phyloP scores from a whole-genome alignment of 2,888 invertebrate genomes.

The Lamellibrachia satsuma region DNA sequence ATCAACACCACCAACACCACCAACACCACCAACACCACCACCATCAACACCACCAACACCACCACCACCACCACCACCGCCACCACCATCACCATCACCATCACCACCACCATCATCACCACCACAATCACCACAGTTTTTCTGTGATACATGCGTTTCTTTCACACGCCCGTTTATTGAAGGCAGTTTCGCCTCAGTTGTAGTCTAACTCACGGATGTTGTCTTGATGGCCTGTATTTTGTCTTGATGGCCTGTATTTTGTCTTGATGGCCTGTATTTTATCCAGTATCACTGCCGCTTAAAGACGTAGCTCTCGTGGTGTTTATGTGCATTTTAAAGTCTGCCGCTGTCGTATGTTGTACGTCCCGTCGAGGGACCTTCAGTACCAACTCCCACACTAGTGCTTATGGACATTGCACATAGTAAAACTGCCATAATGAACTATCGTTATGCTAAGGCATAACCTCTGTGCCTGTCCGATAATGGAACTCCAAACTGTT shows the following conservation, averaged over 20 bases:
- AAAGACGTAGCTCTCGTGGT: not conserved
- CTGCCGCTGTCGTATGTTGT: not conserved
- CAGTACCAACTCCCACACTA: not conserved
- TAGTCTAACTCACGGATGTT: not conserved
- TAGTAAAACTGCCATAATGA: not conserved
- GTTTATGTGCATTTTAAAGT: not conserved
- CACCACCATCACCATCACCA: too few relatives aligned
- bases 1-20: too few relatives aligned
- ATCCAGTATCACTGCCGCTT: not conserved
- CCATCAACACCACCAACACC: too few relatives aligned
- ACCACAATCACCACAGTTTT: too few relatives aligned
- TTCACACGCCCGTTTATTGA: too few relatives aligned
- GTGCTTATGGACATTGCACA: not conserved
- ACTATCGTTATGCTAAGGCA: not conserved
- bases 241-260: not conserved
- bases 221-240: not conserved
- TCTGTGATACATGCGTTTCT: too few relatives aligned
- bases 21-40: too few relatives aligned
- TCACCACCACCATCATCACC: too few relatives aligned
- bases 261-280: not conserved
- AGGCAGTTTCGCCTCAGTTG: too few relatives aligned
- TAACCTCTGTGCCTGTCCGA: not conserved
- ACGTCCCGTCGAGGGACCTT: not conserved
- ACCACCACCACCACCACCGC: too few relatives aligned
- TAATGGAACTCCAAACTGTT: too few relatives aligned